Evolutionary conservation across 2,888 invertebrate genomes (phyloP).

Genomic region (Phortica magna): DNA sequence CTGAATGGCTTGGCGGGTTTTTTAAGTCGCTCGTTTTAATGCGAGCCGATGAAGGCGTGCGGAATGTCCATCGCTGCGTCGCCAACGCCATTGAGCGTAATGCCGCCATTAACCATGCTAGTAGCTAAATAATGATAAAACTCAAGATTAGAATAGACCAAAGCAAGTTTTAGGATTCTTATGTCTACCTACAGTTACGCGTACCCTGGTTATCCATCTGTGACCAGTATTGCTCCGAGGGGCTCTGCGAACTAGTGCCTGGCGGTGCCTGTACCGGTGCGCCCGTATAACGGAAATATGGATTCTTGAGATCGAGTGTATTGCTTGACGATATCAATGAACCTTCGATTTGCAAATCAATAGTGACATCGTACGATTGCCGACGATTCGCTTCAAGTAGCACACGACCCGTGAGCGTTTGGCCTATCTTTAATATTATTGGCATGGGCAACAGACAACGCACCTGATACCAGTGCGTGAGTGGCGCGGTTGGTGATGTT

Average conservation of each 20-base stretch:
- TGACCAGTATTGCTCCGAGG: conserved; percentile 95
- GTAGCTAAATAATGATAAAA: conserved; percentile 78
- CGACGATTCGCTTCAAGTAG: conserved; percentile 94
- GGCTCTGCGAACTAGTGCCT: conserved; percentile 92
- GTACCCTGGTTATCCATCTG: conserved; percentile 87
- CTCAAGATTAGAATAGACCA: too few relatives aligned
- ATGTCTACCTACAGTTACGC: conserved; percentile 69
- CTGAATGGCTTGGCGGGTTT: not conserved
- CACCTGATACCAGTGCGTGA: conserved; percentile 99
- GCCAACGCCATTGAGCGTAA: conserved; percentile 86
- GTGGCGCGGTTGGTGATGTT: conserved; percentile 97
- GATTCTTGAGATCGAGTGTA: conserved; percentile 97
- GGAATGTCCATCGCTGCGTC: conserved; percentile 84
- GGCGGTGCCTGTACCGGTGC: conserved; percentile 95
- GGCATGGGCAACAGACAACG: conserved; percentile 96
- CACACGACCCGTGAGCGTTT: conserved; percentile 92
- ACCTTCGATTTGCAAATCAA: conserved; percentile 94
- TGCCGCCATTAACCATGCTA: conserved; percentile 87
- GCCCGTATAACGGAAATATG: conserved; percentile 97
- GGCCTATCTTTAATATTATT: conserved; percentile 95
- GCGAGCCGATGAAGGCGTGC: conserved; percentile 77
- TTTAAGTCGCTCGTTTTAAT: conserved; percentile 44
- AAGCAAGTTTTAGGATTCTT: conserved; percentile 4
- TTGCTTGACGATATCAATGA: conserved; percentile 91
- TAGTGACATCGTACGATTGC: conserved; percentile 99